Base-by-base conservation (phyloP, 2,888 invertebrate genomes). In the Spilosoma lubricipeda region DNA sequence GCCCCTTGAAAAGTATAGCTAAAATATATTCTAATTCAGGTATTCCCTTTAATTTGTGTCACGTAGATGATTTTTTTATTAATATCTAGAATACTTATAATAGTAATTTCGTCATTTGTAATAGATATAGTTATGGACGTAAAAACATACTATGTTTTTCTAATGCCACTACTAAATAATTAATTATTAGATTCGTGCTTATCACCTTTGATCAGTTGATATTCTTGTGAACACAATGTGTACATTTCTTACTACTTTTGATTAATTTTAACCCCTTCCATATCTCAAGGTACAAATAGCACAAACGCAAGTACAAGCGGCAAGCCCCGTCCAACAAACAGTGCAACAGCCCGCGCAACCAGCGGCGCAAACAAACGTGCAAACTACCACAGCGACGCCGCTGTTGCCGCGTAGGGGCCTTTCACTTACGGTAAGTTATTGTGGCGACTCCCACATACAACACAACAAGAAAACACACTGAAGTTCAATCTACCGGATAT, bases 381-480 rank as follows among this genome's bases (percentile, higher is more conserved):
- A 90, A 96, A 83, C 93, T 96, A 84, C 81, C 59, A 82, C 79
- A 59, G 80, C 74, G 65, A 79, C 83, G 75, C 94, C 96, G 70
- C 94, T 97, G 74, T 91, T 97, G 83, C 96, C 97, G 87, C 93
- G 97, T 78, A 95, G 97, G 83, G 97, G 97, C 59, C 92, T 97
- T 8, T 97, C 97, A n/a, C 96, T 97, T 45, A 97, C 97, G 92
- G 97, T 97, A 89, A 90, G n/a, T 9, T 7, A 3, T 15, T 4
- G 11, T 36, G 5, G 7, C 5, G 5, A 36, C 36, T 36, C 7
- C 36, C 36, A 48, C 20, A 20, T 48, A 18, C 18, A 45, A 18
- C 33, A 33, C 33, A 33, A 33, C 33, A 33, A 33, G 3, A 33
- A 1, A 33, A 33, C 33, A 33, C 33, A 33, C 33, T 33, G 3